Conservation (phyloP, 2,888 invertebrate species). For the Coelopa pilipes region DNA sequence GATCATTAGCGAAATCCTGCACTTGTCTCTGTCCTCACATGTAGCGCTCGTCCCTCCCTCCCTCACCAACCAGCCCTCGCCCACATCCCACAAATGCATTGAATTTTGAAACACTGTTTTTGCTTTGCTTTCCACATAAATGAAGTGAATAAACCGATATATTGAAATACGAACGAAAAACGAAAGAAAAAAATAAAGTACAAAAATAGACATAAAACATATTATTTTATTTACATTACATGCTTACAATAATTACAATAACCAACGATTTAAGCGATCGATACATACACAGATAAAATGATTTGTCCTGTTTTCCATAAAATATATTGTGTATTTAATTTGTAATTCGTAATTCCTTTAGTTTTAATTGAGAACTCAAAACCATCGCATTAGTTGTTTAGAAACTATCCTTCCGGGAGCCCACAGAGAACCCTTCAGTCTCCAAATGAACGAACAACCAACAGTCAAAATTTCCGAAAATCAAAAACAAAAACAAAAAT, state of each 20-base stretch:
- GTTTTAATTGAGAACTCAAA: conserved; percentile 44
- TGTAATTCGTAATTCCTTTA: conserved; percentile 32
- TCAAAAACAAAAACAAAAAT: no score
- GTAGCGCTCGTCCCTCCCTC: not conserved
- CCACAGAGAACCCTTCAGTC: no score
- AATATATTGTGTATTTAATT: no score
- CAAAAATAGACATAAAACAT: conserved; percentile 39
- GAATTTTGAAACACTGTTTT: not conserved
- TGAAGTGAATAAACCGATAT: not conserved
- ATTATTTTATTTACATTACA: conserved; percentile 26
- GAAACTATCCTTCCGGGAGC: no score
- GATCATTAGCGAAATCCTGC: no score
- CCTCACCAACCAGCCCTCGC: not conserved
- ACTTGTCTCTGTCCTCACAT: no score
- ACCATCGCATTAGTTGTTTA: conserved; percentile 43
- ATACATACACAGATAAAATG: no score
- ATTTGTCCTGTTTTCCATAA: no score
- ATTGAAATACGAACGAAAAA: conserved; percentile 14
- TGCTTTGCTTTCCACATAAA: conserved; percentile 20
- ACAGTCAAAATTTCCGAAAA: no score
- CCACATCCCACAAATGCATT: not conserved
- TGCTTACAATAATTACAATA: conserved; percentile 19
- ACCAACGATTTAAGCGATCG: no score
- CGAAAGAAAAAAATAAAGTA: conserved; percentile 34
- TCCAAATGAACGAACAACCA: no score